These are phyloP conservation scores for Poeciliopsis occidentalis DNA, from an alignment of 2,113 vertebrate genomes.

Conservation along the genomic window DNA sequence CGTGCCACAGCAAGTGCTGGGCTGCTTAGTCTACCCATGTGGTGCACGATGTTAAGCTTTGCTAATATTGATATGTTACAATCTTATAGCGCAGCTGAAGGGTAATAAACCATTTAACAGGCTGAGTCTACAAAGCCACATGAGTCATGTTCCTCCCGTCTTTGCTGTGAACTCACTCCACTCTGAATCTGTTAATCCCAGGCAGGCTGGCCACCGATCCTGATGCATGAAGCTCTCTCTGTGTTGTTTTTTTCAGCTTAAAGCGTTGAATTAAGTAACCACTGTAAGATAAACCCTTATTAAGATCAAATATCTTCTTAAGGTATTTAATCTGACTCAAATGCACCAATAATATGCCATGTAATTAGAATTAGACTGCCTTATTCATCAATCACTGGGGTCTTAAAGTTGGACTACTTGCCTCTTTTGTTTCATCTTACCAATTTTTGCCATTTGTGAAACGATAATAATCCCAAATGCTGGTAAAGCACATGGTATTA, in stretches of 20 bases:
- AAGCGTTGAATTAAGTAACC: neutral
- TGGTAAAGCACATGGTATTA: neutral
- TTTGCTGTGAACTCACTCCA: no score
- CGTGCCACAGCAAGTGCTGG: no score
- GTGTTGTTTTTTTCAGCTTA: neutral
- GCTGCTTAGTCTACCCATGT: no score
- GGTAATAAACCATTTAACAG: no score
- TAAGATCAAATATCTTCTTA: neutral
- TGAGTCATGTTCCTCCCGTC: no score
- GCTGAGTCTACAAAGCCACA: no score
- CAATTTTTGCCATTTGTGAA: neutral
- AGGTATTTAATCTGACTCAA: neutral
- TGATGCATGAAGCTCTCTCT: no score
- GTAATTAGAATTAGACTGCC: neutral
- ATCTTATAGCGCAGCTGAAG: no score
- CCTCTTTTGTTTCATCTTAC: neutral
- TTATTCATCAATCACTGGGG: neutral
- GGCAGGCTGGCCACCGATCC: no score
- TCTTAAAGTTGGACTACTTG: neutral
- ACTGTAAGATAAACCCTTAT: neutral
- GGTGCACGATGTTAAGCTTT: no score
- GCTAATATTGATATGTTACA: no score
- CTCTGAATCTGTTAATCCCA: no score
- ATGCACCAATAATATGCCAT: neutral
- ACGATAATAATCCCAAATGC: neutral